Base-by-base conservation (phyloP, 37 sponge, comb jelly and placozoan species). In the Haliclona indistincta region DNA sequence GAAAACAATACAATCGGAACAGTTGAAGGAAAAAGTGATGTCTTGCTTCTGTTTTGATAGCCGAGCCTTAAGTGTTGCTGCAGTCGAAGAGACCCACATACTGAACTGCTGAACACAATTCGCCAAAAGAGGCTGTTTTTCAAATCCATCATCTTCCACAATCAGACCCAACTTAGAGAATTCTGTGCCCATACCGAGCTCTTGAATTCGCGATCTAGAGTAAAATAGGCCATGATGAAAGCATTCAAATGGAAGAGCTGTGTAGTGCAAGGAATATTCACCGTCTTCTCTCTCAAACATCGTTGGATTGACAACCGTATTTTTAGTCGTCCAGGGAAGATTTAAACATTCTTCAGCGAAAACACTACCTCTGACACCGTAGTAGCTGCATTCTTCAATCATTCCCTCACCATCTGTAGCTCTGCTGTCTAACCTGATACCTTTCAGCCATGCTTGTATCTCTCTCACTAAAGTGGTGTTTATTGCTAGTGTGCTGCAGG, bases 21-120 rank as follows among this genome's bases (percentile, higher is more conserved):
- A 32, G 30, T 73, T 33, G 35, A 73, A 53, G 4, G 36, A 35
- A 34, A 73, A 73, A 26, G 30, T 35, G n/a, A 73, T 7, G 0
- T 4, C 20, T 43, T 70, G 4, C 5, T 19, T 4, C 26, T 70
- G n/a, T n/a, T n/a, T n/a, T n/a, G n/a, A n/a, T 8, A 29, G 55
- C n/a, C 7, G 11, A 3, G 74, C n/a, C 29, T 8, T 53, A 34
- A 73, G 39, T 36, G 34, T 66, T 6, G 35, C 34, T 66, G 74
- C 74, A 56, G 55, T 35, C 37, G 37, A 28, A 11, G 38, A 17
- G 1, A 56, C 8, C 54, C 36, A 73, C 34, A 73, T 56, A 54
- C 56, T 36, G 29, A 73, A 73, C 37, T 73, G 74, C 55, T 55
- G 38, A 36, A 73, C 74, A 55, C 74, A 49, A 33, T 73, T 73